phyloP scores from a whole-genome alignment of 2,888 invertebrate genomes.

The Periphyllus acericola region DNA sequence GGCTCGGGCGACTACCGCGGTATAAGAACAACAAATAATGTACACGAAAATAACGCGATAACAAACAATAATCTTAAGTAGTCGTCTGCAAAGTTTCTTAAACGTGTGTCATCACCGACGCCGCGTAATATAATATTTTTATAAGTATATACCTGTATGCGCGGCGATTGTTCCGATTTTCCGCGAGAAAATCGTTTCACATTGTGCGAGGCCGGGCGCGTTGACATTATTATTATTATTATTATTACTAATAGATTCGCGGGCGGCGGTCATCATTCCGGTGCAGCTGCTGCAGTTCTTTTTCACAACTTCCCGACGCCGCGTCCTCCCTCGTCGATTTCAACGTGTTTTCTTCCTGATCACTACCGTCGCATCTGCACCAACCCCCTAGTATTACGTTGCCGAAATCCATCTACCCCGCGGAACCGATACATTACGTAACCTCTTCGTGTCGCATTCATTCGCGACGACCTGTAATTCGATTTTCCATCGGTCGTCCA shows the following conservation, averaged over 20 bases:
- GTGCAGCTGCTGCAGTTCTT: not conserved
- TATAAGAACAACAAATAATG: no score
- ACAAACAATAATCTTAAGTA: no score
- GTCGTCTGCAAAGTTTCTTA: not conserved
- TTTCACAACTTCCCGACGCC: not conserved
- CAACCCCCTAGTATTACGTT: no score
- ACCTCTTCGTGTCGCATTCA: not conserved
- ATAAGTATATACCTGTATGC: no score
- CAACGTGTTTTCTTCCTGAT: not conserved
- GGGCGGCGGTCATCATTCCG: no score
- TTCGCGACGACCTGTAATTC: constrained; percentile 1
- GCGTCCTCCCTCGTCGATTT: not conserved
- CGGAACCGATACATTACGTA: no score
- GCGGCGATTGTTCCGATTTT: constrained; percentile 11
- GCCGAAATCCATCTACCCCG: no score
- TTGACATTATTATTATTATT: not conserved
- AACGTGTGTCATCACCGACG: not conserved
- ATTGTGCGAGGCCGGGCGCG: not conserved
- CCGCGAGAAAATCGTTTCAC: not conserved
- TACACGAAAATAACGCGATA: no score
- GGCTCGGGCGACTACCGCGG: not conserved
- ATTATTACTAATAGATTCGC: not conserved
- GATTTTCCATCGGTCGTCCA: constrained; percentile 18
- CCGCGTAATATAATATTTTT: no score
- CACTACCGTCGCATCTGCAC: no score